Evolutionary conservation across 2,888 invertebrate genomes (phyloP).

Genomic region (Euclidia mi): DNA sequence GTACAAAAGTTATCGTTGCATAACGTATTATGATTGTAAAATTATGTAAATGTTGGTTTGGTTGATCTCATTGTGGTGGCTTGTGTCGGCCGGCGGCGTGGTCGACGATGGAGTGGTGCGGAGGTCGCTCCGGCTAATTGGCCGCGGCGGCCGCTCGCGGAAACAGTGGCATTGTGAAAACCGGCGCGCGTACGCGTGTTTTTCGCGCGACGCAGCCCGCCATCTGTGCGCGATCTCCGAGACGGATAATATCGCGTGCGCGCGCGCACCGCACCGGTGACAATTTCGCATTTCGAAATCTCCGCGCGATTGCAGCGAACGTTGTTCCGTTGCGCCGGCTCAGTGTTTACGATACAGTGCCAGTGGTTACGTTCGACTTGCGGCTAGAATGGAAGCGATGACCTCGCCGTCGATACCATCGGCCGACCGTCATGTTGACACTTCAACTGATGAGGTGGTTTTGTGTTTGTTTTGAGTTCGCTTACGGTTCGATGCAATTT

Average conservation of each 20-base stretch:
- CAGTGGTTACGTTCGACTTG: slow-evolving; percentile 65
- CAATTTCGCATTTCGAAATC: slow-evolving; percentile 80
- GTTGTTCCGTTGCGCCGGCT: slow-evolving; percentile 61
- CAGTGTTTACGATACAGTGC: slow-evolving; percentile 63
- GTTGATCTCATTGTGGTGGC: slow-evolving; percentile 67
- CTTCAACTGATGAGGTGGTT: slow-evolving; percentile 73
- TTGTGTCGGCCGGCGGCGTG: slow-evolving; percentile 56
- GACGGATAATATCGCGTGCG: slow-evolving; percentile 57
- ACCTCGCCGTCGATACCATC: slow-evolving; percentile 71
- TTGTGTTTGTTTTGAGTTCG: slow-evolving; percentile 79
- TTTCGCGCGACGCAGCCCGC: slow-evolving; percentile 62
- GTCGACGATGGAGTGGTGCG: slow-evolving; percentile 64
- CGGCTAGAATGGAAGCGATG: slow-evolving; percentile 77
- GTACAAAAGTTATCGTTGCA: slow-evolving; percentile 29
- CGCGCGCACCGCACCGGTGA: slow-evolving; percentile 65
- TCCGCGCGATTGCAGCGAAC: slow-evolving; percentile 71
- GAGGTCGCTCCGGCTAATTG: slow-evolving; percentile 63
- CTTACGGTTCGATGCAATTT: slow-evolving; percentile 53
- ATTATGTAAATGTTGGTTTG: slow-evolving; percentile 68
- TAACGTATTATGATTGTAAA: slow-evolving; percentile 47
- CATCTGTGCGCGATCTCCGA: slow-evolving; percentile 61
- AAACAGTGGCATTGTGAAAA: slow-evolving; percentile 84
- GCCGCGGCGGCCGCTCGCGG: slow-evolving; percentile 55
- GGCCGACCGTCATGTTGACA: slow-evolving; percentile 56
- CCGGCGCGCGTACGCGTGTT: slow-evolving; percentile 82